A percentile compares a stretch with the other conserved stretches of the same genome.
phyloP scores from a whole-genome alignment of 1,140 invertebrate species.

The Sinella curviseta region DNA sequence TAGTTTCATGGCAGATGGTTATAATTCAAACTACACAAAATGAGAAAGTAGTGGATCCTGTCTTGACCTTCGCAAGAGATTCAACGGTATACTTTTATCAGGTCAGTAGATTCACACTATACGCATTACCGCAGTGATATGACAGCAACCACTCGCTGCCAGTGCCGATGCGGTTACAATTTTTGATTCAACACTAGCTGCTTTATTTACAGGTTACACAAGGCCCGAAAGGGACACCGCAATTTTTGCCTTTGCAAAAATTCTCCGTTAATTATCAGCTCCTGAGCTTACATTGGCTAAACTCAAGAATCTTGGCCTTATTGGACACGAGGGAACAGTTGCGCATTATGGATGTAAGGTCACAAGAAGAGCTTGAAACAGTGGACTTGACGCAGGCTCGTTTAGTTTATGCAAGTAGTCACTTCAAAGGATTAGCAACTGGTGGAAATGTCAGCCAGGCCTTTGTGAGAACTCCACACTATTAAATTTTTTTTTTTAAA shows the following conservation, averaged over 20 bases:
- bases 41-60: constrained; percentile 73
- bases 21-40: constrained; percentile 73
- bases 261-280: constrained; percentile 69
- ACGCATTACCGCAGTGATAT: background rate
- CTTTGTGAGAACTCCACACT: constrained; percentile 58
- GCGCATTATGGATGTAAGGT: constrained; percentile 83
- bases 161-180: too few relatives aligned
- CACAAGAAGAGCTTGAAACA: constrained; percentile 78
- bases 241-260: constrained; percentile 67
- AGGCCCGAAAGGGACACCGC: constrained; percentile 58
- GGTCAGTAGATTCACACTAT: constrained; percentile 55
- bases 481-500: background rate
- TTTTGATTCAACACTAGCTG: background rate
- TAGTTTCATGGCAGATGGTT: constrained; percentile 89
- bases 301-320: constrained; percentile 78
- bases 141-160: background rate
- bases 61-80: constrained; percentile 82
- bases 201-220: constrained; percentile 45
- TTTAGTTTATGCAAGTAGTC: constrained; percentile 85
- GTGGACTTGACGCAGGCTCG: constrained; percentile 79
- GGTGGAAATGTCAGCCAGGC: constrained; percentile 76
- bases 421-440: constrained; percentile 82
- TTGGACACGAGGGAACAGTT: constrained; percentile 83
- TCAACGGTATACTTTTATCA: constrained; percentile 79
- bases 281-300: constrained; percentile 82